Evolutionary conservation across 2,888 invertebrate species (phyloP).

Genomic region (Polyploca ridens): DNA sequence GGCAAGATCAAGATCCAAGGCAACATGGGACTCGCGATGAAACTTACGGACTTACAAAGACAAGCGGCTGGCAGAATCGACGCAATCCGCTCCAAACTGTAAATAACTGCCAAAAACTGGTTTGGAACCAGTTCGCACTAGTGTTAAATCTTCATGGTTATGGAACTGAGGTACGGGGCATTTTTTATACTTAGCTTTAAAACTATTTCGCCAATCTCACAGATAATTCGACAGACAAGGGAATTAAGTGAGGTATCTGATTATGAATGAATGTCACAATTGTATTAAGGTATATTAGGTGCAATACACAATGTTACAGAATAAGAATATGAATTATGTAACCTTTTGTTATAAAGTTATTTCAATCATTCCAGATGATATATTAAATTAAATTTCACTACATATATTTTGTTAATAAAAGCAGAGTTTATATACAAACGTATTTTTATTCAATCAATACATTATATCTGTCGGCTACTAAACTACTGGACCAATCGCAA

Average conservation of each 20-base stretch:
- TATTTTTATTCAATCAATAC: conserved; percentile 40
- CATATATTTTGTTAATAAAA: conserved; percentile 33
- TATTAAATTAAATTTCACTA: conserved; percentile 38
- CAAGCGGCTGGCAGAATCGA: conserved; percentile 90
- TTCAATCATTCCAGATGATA: conserved; percentile 65
- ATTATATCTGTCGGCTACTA: too few relatives aligned
- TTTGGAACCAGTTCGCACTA: conserved; percentile 36
- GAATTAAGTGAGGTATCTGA: not conserved
- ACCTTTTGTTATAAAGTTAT: conserved; percentile 35
- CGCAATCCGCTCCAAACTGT: conserved; percentile 89
- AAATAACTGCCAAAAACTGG: conserved; percentile 52
- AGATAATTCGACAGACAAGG: not conserved
- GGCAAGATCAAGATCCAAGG: conserved; percentile 98
- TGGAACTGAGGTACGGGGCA: conserved; percentile 59
- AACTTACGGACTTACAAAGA: conserved; percentile 92
- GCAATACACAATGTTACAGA: conserved; percentile 25
- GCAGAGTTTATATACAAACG: not conserved
- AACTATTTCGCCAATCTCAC: conserved; percentile 4
- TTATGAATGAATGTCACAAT: conserved; percentile 4
- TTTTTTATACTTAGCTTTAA: conserved; percentile 41
- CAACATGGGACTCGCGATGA: conserved; percentile 98
- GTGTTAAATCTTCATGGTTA: conserved; percentile 49
- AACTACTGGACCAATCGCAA: too few relatives aligned
- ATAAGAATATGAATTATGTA: conserved; percentile 25
- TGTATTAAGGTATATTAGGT: conserved; percentile 15